Conservation (phyloP, 2,888 invertebrate genomes). For the Ormyrus labotus region DNA sequence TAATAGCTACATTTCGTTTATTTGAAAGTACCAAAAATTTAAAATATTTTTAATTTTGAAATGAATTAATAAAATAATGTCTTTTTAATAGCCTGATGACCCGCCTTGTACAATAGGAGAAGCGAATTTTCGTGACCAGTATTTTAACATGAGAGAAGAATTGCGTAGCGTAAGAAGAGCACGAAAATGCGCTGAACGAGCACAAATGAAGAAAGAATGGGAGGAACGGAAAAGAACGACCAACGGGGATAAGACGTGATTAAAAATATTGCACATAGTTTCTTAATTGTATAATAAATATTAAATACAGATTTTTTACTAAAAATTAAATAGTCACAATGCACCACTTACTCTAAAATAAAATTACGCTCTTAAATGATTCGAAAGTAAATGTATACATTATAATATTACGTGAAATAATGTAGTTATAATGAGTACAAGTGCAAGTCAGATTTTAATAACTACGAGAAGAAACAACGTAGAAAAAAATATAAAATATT, state of each 20-base stretch:
- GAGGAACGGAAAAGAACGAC: constrained; percentile 35
- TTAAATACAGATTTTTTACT: constrained; percentile 53
- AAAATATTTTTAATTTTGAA: not conserved
- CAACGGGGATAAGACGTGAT: constrained; percentile 54
- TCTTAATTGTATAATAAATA: constrained; percentile 55
- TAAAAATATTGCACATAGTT: constrained; percentile 18
- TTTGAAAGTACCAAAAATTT: too few species aligned
- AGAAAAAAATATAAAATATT: constrained; percentile 42
- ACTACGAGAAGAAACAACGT: constrained; percentile 10
- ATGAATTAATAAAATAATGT: constrained; percentile 3
- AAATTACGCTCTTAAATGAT: constrained; percentile 38
- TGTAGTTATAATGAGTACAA: constrained; percentile 8
- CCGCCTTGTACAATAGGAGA: constrained; percentile 68
- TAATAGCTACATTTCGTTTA: too few species aligned
- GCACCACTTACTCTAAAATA: constrained; percentile 48
- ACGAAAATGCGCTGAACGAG: constrained; percentile 75
- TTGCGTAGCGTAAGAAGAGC: constrained; percentile 80
- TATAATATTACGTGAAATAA: constrained; percentile 10
- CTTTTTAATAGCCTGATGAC: constrained; percentile 60
- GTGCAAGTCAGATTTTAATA: constrained; percentile 11
- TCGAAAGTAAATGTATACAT: constrained; percentile 24
- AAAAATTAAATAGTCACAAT: constrained; percentile 48
- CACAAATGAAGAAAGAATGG: constrained; percentile 53
- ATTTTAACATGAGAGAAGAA: constrained; percentile 83
- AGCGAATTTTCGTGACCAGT: constrained; percentile 81